These are phyloP conservation scores for Penaeus chinensis DNA, from an alignment of 1,140 invertebrate species.

Conservation along the genomic window DNA sequence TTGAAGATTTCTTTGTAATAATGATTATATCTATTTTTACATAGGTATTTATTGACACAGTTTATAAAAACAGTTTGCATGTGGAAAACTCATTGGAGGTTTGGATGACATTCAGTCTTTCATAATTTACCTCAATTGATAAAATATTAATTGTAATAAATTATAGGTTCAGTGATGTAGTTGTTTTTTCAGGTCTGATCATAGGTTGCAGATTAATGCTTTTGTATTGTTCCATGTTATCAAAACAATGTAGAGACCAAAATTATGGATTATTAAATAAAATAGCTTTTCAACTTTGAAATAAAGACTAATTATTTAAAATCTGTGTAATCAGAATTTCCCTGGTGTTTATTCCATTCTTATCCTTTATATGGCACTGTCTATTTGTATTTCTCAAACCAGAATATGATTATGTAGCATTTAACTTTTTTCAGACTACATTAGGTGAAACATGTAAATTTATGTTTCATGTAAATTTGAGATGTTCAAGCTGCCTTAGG, in stretches of 20 bases:
- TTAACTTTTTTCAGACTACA: slow-evolving; percentile 47
- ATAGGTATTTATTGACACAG: too few relatives aligned
- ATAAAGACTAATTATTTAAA: neutral
- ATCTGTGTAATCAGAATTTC: slow-evolving; percentile 6
- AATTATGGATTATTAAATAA: neutral
- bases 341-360: neutral
- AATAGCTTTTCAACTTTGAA: slow-evolving; percentile 6
- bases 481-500: too few relatives aligned
- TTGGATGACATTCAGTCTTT: too few relatives aligned
- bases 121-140: too few relatives aligned
- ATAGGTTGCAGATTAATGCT: neutral
- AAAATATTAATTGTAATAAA: too few relatives aligned
- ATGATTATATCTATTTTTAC: too few relatives aligned
- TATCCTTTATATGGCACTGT: neutral
- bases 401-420: neutral
- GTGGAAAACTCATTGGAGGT: too few relatives aligned
- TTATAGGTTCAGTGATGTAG: too few relatives aligned
- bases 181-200: too few relatives aligned
- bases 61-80: too few relatives aligned
- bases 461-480: too few relatives aligned
- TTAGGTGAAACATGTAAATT: neutral
- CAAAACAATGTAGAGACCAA: neutral
- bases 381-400: neutral
- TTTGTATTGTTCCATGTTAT: slow-evolving; percentile 15
- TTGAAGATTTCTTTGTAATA: too few relatives aligned